These are phyloP conservation scores for Ethmia dodecea DNA, from an alignment of 2,888 invertebrate genomes.

Conservation along the genomic window DNA sequence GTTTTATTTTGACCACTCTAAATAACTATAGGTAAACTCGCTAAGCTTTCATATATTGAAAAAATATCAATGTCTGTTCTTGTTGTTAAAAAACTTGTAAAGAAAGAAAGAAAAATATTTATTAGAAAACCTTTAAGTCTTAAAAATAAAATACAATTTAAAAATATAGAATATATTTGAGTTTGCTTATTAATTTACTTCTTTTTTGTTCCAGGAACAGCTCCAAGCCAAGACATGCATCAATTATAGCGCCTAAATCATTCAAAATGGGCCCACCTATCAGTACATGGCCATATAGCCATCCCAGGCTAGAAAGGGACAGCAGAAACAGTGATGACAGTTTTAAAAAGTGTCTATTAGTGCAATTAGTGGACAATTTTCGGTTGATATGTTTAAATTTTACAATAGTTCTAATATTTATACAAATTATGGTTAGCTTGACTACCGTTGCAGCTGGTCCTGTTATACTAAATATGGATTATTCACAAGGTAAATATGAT, in stretches of 20 bases:
- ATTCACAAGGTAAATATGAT: conserved; percentile 55
- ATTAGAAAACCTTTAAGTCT: no score
- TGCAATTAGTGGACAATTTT: conserved; percentile 37
- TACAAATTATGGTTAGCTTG: conserved; percentile 49
- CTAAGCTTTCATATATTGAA: no score
- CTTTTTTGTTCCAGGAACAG: conserved; percentile 42
- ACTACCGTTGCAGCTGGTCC: conserved; percentile 54
- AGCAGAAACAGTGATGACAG: conserved; percentile 24
- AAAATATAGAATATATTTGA: no score
- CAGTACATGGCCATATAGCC: conserved; percentile 51
- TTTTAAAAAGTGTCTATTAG: conserved; percentile 38
- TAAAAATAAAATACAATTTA: no score
- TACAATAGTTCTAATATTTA: conserved; percentile 42
- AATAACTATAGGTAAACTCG: no score
- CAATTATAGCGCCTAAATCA: conserved; percentile 31
- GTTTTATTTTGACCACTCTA: no score
- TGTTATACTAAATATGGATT: conserved; percentile 60
- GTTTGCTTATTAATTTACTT: neutral
- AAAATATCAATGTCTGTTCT: no score
- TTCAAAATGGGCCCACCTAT: conserved; percentile 58
- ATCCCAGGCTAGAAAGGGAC: conserved; percentile 20
- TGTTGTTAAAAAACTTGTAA: no score
- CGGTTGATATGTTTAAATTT: conserved; percentile 49
- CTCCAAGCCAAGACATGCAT: conserved; percentile 27
- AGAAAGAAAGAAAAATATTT: no score